These are phyloP conservation scores for Tor tambroides DNA, from an alignment of 2,113 vertebrate genomes.

Conservation along the genomic window DNA sequence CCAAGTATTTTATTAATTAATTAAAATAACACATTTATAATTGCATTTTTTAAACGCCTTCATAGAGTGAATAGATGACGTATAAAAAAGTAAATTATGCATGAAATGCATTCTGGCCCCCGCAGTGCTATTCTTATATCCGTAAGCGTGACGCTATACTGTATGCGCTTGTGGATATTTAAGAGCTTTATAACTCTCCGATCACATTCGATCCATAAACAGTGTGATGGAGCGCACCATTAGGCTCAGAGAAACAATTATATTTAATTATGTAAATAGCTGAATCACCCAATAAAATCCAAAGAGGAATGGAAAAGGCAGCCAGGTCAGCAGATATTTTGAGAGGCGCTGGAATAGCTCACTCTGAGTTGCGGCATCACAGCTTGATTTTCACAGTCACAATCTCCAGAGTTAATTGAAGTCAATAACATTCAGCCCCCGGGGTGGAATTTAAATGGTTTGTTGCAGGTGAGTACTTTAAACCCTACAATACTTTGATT, in stretches of 20 bases:
- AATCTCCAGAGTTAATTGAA: constrained; percentile 38
- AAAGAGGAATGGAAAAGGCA: constrained; percentile 17
- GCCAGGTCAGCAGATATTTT: constrained; percentile 42
- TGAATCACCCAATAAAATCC: constrained; percentile 34
- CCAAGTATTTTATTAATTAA: background rate
- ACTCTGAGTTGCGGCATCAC: background rate
- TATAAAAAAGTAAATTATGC: background rate
- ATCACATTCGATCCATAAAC: constrained; percentile 43
- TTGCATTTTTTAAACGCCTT: background rate
- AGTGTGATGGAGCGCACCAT: constrained; percentile 14
- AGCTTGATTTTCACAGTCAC: constrained; percentile 42
- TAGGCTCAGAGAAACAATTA: constrained; percentile 37
- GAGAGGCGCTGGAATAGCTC: background rate
- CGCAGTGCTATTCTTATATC: constrained; percentile 19
- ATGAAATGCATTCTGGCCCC: background rate
- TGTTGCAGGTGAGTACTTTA: constrained; percentile 46
- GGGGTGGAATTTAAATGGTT: constrained; percentile 34
- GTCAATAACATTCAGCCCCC: constrained; percentile 40
- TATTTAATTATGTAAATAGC: constrained; percentile 45
- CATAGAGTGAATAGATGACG: background rate
- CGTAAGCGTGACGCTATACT: background rate
- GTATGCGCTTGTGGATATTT: constrained; percentile 6
- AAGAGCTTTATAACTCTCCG: constrained; percentile 33
- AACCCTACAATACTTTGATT: background rate
- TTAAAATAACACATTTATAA: background rate